phyloP scores from a whole-genome alignment of 2,888 invertebrate species.

The Ophonus ardosiacus region DNA sequence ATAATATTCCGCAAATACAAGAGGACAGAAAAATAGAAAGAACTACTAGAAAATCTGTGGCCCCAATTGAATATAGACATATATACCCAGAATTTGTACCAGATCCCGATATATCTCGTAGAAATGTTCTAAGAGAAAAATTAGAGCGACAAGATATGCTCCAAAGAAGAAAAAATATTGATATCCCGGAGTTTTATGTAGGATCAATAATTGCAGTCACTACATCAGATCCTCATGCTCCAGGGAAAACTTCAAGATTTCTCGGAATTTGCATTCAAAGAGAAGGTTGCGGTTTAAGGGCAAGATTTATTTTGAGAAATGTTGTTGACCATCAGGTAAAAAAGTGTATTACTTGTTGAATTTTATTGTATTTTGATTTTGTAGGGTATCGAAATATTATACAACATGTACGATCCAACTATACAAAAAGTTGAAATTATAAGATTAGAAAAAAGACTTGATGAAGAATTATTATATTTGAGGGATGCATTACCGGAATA shows the following conservation, averaged over 20 bases:
- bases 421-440: slow-evolving; percentile 94
- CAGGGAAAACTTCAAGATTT: slow-evolving; percentile 90
- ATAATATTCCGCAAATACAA: background rate
- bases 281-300: slow-evolving; percentile 88
- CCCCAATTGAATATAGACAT: slow-evolving; percentile 79
- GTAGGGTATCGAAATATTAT: slow-evolving; percentile 82
- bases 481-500: slow-evolving; percentile 94
- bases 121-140: slow-evolving; percentile 90
- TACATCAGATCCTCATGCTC: slow-evolving; percentile 90
- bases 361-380: slow-evolving; percentile 63
- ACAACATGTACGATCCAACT: slow-evolving; percentile 95
- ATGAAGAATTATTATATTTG: slow-evolving; percentile 92
- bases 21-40: slow-evolving; percentile 35
- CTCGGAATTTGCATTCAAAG: slow-evolving; percentile 96
- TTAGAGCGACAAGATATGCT: slow-evolving; percentile 96
- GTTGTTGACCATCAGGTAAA: slow-evolving; percentile 89
- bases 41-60: slow-evolving; percentile 43
- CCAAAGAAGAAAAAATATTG: slow-evolving; percentile 86
- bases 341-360: background rate
- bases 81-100: slow-evolving; percentile 96
- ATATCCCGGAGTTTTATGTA: slow-evolving; percentile 98
- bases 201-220: slow-evolving; percentile 94
- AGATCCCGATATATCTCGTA: slow-evolving; percentile 86
- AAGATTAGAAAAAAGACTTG: slow-evolving; percentile 93
- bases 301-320: slow-evolving; percentile 93